A percentile compares a stretch with the other conserved stretches of the same genome.
phyloP scores from a whole-genome alignment of 2,113 vertebrate genomes.

The Aspiorhynchus laticeps region DNA sequence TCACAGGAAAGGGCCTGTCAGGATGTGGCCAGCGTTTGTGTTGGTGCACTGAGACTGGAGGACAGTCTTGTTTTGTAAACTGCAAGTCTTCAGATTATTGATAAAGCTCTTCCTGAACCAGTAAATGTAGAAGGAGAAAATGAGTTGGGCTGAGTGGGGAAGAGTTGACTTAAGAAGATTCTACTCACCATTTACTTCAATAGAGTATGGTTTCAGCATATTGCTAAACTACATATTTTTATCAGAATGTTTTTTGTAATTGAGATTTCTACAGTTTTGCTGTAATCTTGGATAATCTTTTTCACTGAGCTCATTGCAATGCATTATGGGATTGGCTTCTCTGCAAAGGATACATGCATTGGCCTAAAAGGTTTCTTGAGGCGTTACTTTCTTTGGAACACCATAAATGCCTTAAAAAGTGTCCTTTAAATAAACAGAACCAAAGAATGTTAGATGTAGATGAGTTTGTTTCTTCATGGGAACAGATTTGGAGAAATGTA shows the following conservation, averaged over 20 bases:
- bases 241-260: background rate
- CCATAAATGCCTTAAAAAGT: background rate
- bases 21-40: constrained; percentile 50
- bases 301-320: background rate
- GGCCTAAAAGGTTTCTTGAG: background rate
- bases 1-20: constrained; percentile 47
- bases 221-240: background rate
- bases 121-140: background rate
- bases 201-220: background rate
- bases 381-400: background rate
- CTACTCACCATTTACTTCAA: background rate
- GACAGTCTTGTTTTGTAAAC: constrained; percentile 12
- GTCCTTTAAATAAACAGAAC: background rate
- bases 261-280: background rate
- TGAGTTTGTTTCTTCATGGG: no score
- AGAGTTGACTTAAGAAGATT: background rate
- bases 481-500: no score
- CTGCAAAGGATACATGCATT: background rate
- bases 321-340: background rate
- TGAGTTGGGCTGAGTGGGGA: background rate
- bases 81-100: constrained; percentile 46
- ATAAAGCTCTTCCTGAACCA: constrained; percentile 48
- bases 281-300: background rate
- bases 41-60: constrained; percentile 16
- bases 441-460: background rate